A percentile compares a stretch with the other conserved stretches of the same genome.
These are phyloP conservation scores for Iguana delicatissima DNA, from an alignment of 2,797 vertebrate species.

Conservation along the genomic window DNA sequence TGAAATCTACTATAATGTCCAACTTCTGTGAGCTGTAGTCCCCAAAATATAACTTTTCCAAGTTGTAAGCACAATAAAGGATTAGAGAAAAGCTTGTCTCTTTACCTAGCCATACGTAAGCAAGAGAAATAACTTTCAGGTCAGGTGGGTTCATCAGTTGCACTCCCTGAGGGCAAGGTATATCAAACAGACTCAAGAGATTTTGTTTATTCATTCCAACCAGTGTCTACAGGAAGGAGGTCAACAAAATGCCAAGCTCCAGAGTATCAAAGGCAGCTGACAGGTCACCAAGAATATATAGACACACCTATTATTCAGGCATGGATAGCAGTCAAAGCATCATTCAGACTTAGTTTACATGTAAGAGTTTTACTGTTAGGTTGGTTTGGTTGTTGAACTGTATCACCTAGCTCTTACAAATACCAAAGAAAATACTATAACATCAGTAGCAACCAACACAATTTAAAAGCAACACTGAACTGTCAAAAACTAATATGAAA, in stretches of 20 bases:
- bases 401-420: neutral
- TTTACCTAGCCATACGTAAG: neutral
- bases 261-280: neutral
- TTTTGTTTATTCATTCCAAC: fast-evolving
- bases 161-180: neutral
- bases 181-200: neutral
- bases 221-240: neutral
- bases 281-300: constrained; percentile 4
- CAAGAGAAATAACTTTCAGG: constrained; percentile 1
- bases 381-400: neutral
- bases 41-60: neutral
- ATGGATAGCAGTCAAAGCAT: neutral
- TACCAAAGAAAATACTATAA: too few species aligned
- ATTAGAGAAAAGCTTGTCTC: neutral
- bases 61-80: neutral
- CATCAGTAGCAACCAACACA: neutral
- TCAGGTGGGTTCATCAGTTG: neutral
- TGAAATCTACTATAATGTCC: neutral
- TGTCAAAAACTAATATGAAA: neutral
- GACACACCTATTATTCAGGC: neutral
- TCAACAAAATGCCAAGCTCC: constrained; percentile 3
- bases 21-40: neutral
- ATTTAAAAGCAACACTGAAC: neutral
- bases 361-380: neutral
- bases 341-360: neutral